phyloP scores from a whole-genome alignment of 2,113 vertebrate species.

The Axis porcinus region DNA sequence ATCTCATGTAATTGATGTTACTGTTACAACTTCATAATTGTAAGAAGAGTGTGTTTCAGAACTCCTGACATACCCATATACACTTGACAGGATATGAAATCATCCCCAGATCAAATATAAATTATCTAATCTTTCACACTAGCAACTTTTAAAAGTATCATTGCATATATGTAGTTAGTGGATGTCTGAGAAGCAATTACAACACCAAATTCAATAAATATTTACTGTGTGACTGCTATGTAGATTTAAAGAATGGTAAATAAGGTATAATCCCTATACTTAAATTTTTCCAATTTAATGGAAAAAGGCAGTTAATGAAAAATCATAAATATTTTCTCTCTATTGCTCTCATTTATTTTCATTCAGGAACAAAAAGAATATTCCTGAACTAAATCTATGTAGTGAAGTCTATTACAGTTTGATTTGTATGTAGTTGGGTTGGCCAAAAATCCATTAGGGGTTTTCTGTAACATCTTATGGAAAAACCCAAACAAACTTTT shows the following conservation, averaged over 20 bases:
- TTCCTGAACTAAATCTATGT: background rate
- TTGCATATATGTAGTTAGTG: background rate
- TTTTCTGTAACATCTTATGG: background rate
- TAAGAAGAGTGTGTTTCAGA: background rate
- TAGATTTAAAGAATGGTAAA: background rate
- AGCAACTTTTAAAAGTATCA: background rate
- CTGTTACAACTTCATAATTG: background rate
- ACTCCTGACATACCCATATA: background rate
- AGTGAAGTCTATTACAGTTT: background rate
- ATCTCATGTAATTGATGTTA: background rate
- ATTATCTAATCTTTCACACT: background rate
- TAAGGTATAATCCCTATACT: background rate
- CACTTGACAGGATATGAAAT: background rate
- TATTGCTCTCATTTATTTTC: slow-evolving; percentile 14
- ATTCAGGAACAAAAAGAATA: background rate
- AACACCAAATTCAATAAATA: background rate
- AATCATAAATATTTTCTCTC: background rate
- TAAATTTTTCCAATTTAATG: background rate
- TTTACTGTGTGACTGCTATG: background rate
- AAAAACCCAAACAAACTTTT: background rate
- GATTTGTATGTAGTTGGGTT: background rate
- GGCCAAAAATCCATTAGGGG: background rate
- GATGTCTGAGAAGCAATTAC: background rate
- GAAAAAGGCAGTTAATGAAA: background rate
- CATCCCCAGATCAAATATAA: background rate